Base-by-base conservation (phyloP, 35 echinoderm and acorn worm species). In the Heliocidaris erythrogramma region DNA sequence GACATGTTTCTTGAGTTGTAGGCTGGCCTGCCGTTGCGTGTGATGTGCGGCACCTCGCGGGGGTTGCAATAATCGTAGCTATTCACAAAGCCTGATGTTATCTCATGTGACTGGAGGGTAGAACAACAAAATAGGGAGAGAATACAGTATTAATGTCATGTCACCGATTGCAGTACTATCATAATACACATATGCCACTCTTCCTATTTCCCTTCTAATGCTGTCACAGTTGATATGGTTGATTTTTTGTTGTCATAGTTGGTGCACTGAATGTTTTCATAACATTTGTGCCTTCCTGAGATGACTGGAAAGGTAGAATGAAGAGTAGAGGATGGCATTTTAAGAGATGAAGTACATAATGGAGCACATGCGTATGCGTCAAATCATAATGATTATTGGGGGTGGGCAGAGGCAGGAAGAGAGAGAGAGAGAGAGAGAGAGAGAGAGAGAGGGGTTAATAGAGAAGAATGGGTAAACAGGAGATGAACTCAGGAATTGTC, bases 21-120 rank as follows among this genome's bases (percentile, higher is more conserved):
- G 50, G 91, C 49, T 14, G 91, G 91, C 48, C 91, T 49, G 48
- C 91, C 91, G 50, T 48, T 92, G 48, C 91, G 91, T 59, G 91
- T 92, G 30, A 92, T 92, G 49, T 92, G 91, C 30, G 91, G 47
- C 49, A 92, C 91, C 50, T 92, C 91, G 47, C 91, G 91, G 50
- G 91, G 91, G 49, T 59, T 92, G 91, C 91, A 92, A 92, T 92
- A 92, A 92, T 92, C 91, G 91, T 92, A 92, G 91, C 91, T 92
- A 48, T 92, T 92, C n/a, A 59, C 91, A 59, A 92, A 92, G 47
- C 91, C 91, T 50, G 91, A 92, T 92, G 91, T 92, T 92, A 92
- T 92, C 91, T 92, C 91, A 13, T 92, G 91, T 59, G 91, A 92
- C 91, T 92, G 91, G 13, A 92, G 91, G 29, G 31, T 32, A 92